phyloP scores from a whole-genome alignment of 2,797 vertebrate genomes.

The Emydoidea blandingii region DNA sequence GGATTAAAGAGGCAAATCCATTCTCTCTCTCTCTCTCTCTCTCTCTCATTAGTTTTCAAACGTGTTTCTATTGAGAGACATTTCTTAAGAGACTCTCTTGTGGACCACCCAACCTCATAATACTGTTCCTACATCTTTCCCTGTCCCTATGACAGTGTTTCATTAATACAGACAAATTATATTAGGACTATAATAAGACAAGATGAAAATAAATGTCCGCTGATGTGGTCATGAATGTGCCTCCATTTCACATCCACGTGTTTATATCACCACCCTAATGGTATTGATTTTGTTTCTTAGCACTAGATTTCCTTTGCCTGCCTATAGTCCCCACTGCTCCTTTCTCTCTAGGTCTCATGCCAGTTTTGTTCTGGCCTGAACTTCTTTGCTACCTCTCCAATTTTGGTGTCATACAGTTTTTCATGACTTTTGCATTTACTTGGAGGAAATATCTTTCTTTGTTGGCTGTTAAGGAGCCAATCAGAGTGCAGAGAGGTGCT shows the following conservation, averaged over 20 bases:
- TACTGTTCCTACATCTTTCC: neutral
- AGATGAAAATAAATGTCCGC: constrained; percentile 10
- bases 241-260: neutral
- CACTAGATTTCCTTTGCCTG: neutral
- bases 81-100: neutral
- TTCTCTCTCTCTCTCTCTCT: neutral
- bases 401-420: constrained; percentile 1
- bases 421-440: neutral
- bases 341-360: neutral
- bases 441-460: neutral
- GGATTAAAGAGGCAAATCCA: neutral
- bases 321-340: neutral
- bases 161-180: neutral
- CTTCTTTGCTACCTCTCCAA: neutral
- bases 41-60: neutral
- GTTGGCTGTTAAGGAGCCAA: neutral
- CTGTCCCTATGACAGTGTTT: neutral
- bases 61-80: neutral
- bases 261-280: neutral
- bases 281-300: constrained; percentile 12
- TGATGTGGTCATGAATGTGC: neutral
- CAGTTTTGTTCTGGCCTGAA: constrained; percentile 9
- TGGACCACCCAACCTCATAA: neutral
- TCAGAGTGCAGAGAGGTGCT: neutral
- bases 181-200: neutral